Evolutionary conservation across 2,888 invertebrate species (phyloP).

Genomic region (Ochropleura leucogaster): DNA sequence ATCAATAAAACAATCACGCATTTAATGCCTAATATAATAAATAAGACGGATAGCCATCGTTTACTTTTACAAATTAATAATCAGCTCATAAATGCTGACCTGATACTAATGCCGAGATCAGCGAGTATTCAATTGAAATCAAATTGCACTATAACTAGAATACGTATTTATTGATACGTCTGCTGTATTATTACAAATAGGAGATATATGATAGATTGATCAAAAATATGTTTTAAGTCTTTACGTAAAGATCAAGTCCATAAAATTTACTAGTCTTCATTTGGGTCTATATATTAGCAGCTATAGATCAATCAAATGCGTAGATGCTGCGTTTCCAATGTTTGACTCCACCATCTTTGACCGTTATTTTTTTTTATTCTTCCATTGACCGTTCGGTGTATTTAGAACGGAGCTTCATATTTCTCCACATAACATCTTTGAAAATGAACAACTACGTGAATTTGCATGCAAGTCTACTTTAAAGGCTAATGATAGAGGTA

Average conservation of each 20-base stretch:
- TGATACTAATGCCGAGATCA: slow-evolving; percentile 35
- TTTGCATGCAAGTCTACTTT: slow-evolving; percentile 48
- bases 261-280: slow-evolving; percentile 13
- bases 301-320: neutral
- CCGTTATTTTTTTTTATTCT: slow-evolving; percentile 4
- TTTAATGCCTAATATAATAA: slow-evolving; percentile 77
- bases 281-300: neutral
- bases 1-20: slow-evolving; percentile 71
- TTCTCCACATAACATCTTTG: neutral
- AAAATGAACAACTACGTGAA: slow-evolving; percentile 16
- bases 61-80: slow-evolving; percentile 22
- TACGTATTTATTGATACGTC: slow-evolving; percentile 40
- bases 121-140: slow-evolving; percentile 30
- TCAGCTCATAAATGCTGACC: slow-evolving; percentile 9
- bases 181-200: slow-evolving; percentile 1
- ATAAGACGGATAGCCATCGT: slow-evolving; percentile 50
- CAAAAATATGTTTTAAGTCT: slow-evolving; percentile 31
- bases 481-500: slow-evolving; percentile 28
- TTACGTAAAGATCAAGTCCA: slow-evolving; percentile 6
- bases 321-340: neutral
- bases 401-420: neutral
- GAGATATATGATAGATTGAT: too few relatives aligned
- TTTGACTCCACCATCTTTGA: slow-evolving; percentile 1
- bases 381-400: neutral
- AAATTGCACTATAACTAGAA: slow-evolving; percentile 14